Evolutionary conservation across 2,888 invertebrate species (phyloP), one percentile per base, ranked within the genome.

Genomic region (Odontocolon sp.): DNA sequence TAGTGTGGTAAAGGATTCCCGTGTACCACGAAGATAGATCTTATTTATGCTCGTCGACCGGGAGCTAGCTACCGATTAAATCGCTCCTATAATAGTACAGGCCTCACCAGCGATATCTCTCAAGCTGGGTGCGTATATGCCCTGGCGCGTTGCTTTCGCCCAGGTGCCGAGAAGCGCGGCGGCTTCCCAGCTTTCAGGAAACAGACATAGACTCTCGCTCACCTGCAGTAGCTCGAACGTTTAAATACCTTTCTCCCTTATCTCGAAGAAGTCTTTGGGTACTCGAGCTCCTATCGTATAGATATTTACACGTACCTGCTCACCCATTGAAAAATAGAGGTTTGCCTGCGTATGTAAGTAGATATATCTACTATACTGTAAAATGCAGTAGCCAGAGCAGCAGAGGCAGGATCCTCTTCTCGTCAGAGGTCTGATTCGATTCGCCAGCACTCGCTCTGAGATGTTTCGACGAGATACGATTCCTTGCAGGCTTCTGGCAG

Each of bases 11-110:
- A 89, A 89, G 90, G 89, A 89, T 90, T 90, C 89, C 83, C 89
- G 86, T 90, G 90, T 90, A 89, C 81, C 84, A 80, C 82, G 80
- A 75, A 86, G 86, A 87, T 87, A 87, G 87, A 89, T 88, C 89
- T 90, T 89, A 89, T 89, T 90, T 88, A 89, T 88, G 88, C 83
- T 85, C 80, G 80, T 85, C 84, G 83, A 83, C 84, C 70, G 61
- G 50, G 54, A 72, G 64, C 64, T 21, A 42, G 87, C 88, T 88
- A 88, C 88, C 88, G 89, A 89, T 89, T 86, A 87, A 87, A 87
- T 88, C 85, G 86, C 67, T 67, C 86, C 80, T 73, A 70, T 68
- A 74, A 66, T 66, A 57, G 21, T 21, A 16, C 78, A 77, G 71
- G 71, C 79, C 73, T 68, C 68, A 18, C 45, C 52, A 16, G 21